Evolutionary conservation across 2,113 vertebrate species (phyloP).

Genomic region (Benitochromis conjunctus): DNA sequence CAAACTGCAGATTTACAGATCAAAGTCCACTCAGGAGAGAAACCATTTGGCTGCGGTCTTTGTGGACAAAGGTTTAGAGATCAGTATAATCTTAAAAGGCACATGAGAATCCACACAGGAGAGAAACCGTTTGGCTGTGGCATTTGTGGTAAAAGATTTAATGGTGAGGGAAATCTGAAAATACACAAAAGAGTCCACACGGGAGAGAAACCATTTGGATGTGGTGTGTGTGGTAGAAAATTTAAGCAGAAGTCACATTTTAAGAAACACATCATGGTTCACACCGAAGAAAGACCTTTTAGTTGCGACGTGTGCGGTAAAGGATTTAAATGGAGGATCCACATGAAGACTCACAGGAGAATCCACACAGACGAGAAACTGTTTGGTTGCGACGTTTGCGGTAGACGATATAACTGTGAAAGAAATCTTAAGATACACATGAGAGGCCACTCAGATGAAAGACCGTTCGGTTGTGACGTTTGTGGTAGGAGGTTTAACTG

Average conservation of each 20-base stretch:
- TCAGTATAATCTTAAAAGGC: neutral
- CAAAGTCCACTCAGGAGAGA: neutral
- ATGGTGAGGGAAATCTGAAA: neutral
- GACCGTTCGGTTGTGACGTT: neutral
- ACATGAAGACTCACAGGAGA: neutral
- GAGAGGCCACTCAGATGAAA: neutral
- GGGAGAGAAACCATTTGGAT: neutral
- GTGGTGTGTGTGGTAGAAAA: neutral
- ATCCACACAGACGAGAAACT: neutral
- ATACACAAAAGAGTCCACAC: neutral
- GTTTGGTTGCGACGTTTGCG: neutral
- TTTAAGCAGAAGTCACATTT: neutral
- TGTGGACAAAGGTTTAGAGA: neutral
- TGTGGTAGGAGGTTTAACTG: neutral
- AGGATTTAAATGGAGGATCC: neutral
- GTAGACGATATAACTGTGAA: neutral
- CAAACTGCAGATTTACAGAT: neutral
- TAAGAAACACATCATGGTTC: neutral
- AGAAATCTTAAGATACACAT: neutral
- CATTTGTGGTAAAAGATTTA: neutral
- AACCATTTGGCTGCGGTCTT: neutral
- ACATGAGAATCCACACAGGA: neutral
- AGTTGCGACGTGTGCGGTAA: neutral
- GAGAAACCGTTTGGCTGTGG: neutral
- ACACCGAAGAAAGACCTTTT: neutral